Percentiles rank a stretch among this genome's conserved stretches.
phyloP scores from a whole-genome alignment of 2,113 vertebrate species.

The Hemiscyllium ocellatum region DNA sequence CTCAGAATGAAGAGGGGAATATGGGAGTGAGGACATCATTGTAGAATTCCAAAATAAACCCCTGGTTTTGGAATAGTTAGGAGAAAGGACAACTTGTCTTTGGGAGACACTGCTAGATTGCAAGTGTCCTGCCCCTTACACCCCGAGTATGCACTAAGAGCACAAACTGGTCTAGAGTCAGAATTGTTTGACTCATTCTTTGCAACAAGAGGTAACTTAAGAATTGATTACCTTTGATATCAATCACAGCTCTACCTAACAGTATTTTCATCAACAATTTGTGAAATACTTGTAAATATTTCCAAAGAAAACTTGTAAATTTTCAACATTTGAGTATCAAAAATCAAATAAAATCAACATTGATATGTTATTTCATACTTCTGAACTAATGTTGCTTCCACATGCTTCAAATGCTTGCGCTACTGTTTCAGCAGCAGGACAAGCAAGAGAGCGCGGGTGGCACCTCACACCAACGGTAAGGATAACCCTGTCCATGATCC shows the following conservation, averaged over 20 bases:
- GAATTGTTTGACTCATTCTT: not conserved
- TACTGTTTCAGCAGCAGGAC: not conserved
- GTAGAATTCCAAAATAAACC: not conserved
- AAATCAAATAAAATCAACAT: not conserved
- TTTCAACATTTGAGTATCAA: not conserved
- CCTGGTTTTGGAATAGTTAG: not conserved
- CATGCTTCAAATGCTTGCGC: not conserved
- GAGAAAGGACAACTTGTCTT: not conserved
- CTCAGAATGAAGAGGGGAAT: not conserved
- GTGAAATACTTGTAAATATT: not conserved
- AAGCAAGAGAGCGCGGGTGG: not conserved
- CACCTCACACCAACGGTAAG: not conserved
- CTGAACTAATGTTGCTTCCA: not conserved
- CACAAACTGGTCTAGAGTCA: not conserved
- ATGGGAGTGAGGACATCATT: not conserved
- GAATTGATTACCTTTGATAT: not conserved
- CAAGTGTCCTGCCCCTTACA: not conserved
- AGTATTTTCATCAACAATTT: not conserved
- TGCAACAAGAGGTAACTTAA: not conserved
- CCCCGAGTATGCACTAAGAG: not conserved
- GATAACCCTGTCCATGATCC: not conserved
- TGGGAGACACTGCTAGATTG: not conserved
- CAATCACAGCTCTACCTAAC: not conserved
- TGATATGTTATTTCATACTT: too few species aligned
- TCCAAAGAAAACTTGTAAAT: too few species aligned